Evolutionary conservation across 1,140 invertebrate species (phyloP).

Genomic region (Sarcophaga peregrina): DNA sequence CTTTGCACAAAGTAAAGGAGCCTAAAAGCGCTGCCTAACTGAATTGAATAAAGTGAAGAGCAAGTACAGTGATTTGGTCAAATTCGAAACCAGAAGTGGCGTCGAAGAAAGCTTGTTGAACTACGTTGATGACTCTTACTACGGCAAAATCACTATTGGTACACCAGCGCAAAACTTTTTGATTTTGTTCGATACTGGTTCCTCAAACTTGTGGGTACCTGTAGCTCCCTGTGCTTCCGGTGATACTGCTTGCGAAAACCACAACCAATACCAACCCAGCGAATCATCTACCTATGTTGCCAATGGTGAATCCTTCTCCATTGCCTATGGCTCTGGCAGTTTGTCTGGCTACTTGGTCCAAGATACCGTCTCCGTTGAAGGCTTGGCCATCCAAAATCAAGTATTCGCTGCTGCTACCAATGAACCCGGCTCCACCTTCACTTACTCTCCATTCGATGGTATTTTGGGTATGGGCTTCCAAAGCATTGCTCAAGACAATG

Average conservation of each 20-base stretch:
- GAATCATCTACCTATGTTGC: slow-evolving; percentile 84
- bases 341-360: slow-evolving; percentile 93
- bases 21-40: slow-evolving; percentile 65
- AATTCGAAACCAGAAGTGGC: background rate
- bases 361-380: slow-evolving; percentile 80
- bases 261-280: slow-evolving; percentile 90
- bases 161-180: slow-evolving; percentile 92
- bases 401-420: slow-evolving; percentile 97
- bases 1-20: slow-evolving; percentile 63
- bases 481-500: slow-evolving; percentile 88
- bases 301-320: slow-evolving; percentile 92
- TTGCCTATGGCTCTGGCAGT: slow-evolving; percentile 95
- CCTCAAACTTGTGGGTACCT: slow-evolving; percentile 98
- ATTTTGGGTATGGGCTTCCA: slow-evolving; percentile 93
- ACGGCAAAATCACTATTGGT: slow-evolving; percentile 92
- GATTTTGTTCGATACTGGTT: slow-evolving; percentile 98
- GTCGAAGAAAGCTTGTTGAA: slow-evolving; percentile 68
- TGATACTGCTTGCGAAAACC: slow-evolving; percentile 87
- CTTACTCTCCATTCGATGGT: slow-evolving; percentile 96
- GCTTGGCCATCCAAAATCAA: slow-evolving; percentile 79
- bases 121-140: slow-evolving; percentile 97
- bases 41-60: slow-evolving; percentile 23
- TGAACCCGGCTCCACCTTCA: slow-evolving; percentile 89
- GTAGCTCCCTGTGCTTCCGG: slow-evolving; percentile 87
- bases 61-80: background rate